Evolutionary conservation across 2,888 invertebrate species (phyloP).

Genomic region (Tenthredo amoena): DNA sequence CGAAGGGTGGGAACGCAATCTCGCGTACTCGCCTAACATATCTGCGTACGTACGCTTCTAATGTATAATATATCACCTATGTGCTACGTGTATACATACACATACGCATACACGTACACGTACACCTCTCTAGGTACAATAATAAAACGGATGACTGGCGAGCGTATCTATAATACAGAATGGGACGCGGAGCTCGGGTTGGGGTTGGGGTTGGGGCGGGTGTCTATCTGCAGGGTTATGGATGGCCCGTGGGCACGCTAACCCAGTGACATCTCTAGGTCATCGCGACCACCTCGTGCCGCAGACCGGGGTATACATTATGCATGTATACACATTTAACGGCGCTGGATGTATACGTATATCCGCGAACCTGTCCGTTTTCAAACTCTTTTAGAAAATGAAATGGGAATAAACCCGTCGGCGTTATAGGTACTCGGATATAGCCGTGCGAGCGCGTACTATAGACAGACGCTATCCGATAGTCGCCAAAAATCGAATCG

Average conservation of each 20-base stretch:
- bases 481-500: not conserved
- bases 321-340: not conserved
- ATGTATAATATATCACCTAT: too few relatives aligned
- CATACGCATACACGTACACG: not conserved
- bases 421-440: not conserved
- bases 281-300: conserved; percentile 60
- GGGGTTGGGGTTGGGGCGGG: conserved; percentile 25
- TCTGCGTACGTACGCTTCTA: too few relatives aligned
- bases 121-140: conserved; percentile 18
- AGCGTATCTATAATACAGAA: conserved; percentile 41
- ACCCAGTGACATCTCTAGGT: conserved; percentile 76
- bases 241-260: conserved; percentile 75
- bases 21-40: not conserved
- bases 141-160: conserved; percentile 50
- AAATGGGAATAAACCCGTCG: too few relatives aligned
- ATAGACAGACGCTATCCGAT: not conserved
- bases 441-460: too few relatives aligned
- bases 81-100: not conserved
- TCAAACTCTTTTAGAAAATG: too few relatives aligned
- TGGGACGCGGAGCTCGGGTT: conserved; percentile 33
- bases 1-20: not conserved
- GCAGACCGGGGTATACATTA: not conserved
- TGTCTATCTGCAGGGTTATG: conserved; percentile 67
- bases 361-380: not conserved
- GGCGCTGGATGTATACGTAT: not conserved